Evolutionary conservation across 2,888 invertebrate genomes (phyloP), one percentile per base, ranked within the genome.

Genomic region (Apodemia hepburni): DNA sequence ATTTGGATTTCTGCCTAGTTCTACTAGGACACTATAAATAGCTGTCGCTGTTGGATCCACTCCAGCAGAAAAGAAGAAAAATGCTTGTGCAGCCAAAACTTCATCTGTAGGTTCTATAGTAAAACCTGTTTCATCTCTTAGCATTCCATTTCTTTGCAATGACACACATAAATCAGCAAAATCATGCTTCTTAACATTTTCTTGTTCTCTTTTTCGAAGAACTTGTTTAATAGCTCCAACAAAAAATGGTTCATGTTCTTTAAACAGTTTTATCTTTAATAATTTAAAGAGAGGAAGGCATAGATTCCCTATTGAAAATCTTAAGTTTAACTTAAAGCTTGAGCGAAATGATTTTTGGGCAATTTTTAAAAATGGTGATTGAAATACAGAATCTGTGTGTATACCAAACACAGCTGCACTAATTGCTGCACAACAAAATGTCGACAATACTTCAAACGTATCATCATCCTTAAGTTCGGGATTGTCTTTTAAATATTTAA

Each of bases 51-150:
- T 80, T 8, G 86, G 86, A 65, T 87, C 87, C 60, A 81, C 86
- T 0, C 89, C 89, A 2, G 81, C 89, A 2, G 79, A 17, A 49
- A 89, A 89, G 64, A 92, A 92, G 66, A 90, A 82, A 60, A 92
- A 87, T 0, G 87, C 85, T 69, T 92, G 90, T 1, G 88, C 85
- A 1, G 86, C 83, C 27, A 90, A 58, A 0, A 87, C 17, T 70
- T 72, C 72, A 12, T 79, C 75, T 2, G 76, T 75, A 4, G 78
- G 66, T n/a, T 77, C 72, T 11, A 71, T 57, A 42, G 70, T 63
- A 35, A 66, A 70, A 0, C 70, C 70, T 12, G 70, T 42, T 27
- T 29, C 7, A 64, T 73, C 71, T 15, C 59, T 51, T 63, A 74
- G 65, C 58, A 64, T 27, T 17, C 70, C 70, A 58, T 65, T 63